A percentile compares a stretch with the other conserved stretches of the same genome.
Conservation (phyloP, 2,888 invertebrate species). For the Nemoura dubitans region DNA sequence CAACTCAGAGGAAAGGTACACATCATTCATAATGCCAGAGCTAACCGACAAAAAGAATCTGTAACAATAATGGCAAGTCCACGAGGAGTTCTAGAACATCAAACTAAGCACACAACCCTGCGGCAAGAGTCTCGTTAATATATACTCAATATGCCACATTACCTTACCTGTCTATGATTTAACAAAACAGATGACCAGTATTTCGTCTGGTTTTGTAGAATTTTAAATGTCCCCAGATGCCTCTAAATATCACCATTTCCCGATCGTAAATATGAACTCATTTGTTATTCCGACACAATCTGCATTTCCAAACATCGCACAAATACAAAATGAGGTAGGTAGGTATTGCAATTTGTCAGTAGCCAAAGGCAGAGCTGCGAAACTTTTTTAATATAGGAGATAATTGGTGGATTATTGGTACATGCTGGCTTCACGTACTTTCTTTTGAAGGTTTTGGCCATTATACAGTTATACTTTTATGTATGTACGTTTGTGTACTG, state of each 20-base stretch:
- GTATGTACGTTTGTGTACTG: not conserved
- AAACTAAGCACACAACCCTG: not conserved
- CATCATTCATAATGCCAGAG: not conserved
- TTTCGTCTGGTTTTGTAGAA: not conserved
- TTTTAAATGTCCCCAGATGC: conserved; percentile 5
- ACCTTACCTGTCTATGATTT: not conserved
- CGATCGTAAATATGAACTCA: not conserved
- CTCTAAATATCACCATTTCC: not conserved
- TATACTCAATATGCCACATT: not conserved
- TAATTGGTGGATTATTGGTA: not conserved
- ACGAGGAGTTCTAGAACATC: not conserved
- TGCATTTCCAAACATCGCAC: not conserved
- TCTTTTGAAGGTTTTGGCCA: not conserved
- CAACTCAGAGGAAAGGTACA: not conserved
- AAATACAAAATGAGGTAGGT: not conserved
- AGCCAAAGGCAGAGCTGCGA: not conserved
- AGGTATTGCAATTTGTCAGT: not conserved
- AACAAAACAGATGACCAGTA: not conserved
- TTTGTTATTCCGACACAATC: not conserved
- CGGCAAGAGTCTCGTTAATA: not conserved
- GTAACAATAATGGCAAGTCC: not conserved
- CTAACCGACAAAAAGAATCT: too few relatives aligned
- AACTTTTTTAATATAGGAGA: not conserved
- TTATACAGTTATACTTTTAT: too few relatives aligned
- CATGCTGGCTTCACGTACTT: not conserved